Conservation (phyloP, 2,888 invertebrate species). For the Baronia brevicornis region DNA sequence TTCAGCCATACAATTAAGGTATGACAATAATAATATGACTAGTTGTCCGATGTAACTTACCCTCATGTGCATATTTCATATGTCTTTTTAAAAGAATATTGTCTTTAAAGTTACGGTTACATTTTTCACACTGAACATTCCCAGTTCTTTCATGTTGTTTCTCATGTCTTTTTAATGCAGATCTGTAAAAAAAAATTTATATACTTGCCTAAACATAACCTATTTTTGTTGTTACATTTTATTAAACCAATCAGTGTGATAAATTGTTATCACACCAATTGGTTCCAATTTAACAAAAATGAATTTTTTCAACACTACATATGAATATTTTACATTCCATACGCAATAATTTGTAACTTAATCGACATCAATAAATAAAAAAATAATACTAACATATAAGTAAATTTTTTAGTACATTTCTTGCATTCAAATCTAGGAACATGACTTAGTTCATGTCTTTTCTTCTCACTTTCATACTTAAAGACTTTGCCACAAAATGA, state of each 20-base stretch:
- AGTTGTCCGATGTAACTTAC: constrained; percentile 28
- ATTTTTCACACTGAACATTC: constrained; percentile 46
- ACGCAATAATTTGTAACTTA: too few species aligned
- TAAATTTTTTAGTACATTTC: constrained; percentile 61
- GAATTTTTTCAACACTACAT: too few species aligned
- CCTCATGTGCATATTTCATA: constrained; percentile 62
- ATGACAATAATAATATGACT: neutral
- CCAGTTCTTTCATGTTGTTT: constrained; percentile 58
- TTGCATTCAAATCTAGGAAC: constrained; percentile 51
- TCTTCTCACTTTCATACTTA: constrained; percentile 59
- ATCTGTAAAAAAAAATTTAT: constrained; percentile 32
- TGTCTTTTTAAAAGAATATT: constrained; percentile 53
- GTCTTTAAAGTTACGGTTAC: constrained; percentile 53
- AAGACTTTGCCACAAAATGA: constrained; percentile 50
- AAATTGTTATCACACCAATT: too few species aligned
- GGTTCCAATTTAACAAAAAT: too few species aligned
- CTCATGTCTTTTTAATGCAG: constrained; percentile 56
- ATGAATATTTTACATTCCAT: too few species aligned
- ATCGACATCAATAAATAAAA: constrained; percentile 3
- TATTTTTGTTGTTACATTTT: too few species aligned
- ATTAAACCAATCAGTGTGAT: too few species aligned
- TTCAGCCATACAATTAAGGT: too few species aligned
- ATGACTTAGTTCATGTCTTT: constrained; percentile 61
- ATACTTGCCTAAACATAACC: too few species aligned
- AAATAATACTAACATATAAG: constrained; percentile 54